phyloP scores from a whole-genome alignment of 2,888 invertebrate genomes.

The Lobophora halterata region DNA sequence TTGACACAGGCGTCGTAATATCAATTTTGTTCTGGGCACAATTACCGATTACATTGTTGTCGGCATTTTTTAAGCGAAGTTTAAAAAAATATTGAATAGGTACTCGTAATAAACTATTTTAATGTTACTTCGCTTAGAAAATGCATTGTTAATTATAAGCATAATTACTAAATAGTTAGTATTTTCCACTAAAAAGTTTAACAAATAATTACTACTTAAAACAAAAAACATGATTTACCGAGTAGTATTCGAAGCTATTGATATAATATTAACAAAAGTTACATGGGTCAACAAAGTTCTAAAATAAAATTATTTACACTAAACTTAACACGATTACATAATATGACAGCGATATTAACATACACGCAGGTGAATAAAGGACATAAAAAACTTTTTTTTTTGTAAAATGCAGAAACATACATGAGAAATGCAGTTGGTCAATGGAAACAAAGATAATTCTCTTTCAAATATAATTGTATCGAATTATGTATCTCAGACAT shows the following conservation, averaged over 20 bases:
- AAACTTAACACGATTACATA: slow-evolving; percentile 42
- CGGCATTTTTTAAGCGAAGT: slow-evolving; percentile 19
- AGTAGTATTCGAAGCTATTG: slow-evolving; percentile 59
- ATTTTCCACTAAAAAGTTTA: slow-evolving; percentile 55
- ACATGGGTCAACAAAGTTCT: slow-evolving; percentile 62
- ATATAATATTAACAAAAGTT: slow-evolving; percentile 62
- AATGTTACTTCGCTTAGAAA: slow-evolving; percentile 37
- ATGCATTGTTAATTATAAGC: slow-evolving; percentile 51
- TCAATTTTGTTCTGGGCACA: slow-evolving; percentile 55
- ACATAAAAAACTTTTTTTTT: slow-evolving; percentile 53
- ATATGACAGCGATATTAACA: slow-evolving; percentile 21
- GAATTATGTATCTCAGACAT: slow-evolving; percentile 16
- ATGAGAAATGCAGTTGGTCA: slow-evolving; percentile 32
- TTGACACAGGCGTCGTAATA: slow-evolving; percentile 66
- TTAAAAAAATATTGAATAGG: slow-evolving; percentile 3
- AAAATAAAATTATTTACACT: slow-evolving; percentile 70
- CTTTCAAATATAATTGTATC: slow-evolving; percentile 19
- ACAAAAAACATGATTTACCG: slow-evolving; percentile 42
- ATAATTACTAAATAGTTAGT: slow-evolving; percentile 54
- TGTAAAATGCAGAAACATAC: slow-evolving; percentile 35
- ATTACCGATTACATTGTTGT: slow-evolving; percentile 19
- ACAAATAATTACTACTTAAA: slow-evolving; percentile 52
- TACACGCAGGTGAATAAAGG: slow-evolving; percentile 31
- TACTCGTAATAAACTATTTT: slow-evolving; percentile 9
- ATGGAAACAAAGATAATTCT: slow-evolving; percentile 25